These are phyloP conservation scores for Notodonta dromedarius DNA, from an alignment of 2,888 invertebrate species.

Conservation along the genomic window DNA sequence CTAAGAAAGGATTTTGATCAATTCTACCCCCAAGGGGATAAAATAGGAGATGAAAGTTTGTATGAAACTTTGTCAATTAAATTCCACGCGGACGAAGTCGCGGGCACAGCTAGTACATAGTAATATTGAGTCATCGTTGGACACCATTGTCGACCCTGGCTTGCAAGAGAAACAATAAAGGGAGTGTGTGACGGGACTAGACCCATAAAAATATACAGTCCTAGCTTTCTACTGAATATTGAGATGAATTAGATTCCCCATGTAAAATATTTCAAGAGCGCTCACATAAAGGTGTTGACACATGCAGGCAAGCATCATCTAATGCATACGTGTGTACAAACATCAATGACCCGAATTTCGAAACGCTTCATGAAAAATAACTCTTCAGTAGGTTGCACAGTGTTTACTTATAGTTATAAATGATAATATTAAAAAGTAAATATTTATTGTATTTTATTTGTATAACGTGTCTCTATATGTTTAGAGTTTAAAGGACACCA, in stretches of 20 bases:
- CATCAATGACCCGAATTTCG: conserved; percentile 38
- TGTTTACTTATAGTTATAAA: conserved; percentile 15
- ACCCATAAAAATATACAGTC: too few species aligned
- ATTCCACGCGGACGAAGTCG: too few species aligned
- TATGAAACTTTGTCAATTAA: too few species aligned
- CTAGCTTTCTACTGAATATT: neutral
- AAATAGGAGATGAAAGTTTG: too few species aligned
- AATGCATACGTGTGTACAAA: conserved; percentile 32
- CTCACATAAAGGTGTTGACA: conserved; percentile 15
- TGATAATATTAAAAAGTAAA: conserved; percentile 7
- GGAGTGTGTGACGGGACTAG: too few species aligned
- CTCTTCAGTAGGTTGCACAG: conserved; percentile 23
- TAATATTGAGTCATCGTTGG: too few species aligned
- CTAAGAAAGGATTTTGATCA: too few species aligned
- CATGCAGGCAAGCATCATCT: conserved; percentile 20
- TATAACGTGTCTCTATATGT: conserved; percentile 4
- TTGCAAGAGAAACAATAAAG: too few species aligned
- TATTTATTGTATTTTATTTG: conserved; percentile 6
- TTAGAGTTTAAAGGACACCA: conserved; percentile 4
- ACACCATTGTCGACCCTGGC: too few species aligned
- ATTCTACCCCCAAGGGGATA: too few species aligned
- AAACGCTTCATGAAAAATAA: conserved; percentile 30
- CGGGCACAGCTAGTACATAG: too few species aligned
- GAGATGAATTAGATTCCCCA: conserved; percentile 2
- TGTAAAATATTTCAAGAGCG: conserved; percentile 11